Conservation (phyloP, 2,113 vertebrate genomes). For the Rousettus leschenaultii region DNA sequence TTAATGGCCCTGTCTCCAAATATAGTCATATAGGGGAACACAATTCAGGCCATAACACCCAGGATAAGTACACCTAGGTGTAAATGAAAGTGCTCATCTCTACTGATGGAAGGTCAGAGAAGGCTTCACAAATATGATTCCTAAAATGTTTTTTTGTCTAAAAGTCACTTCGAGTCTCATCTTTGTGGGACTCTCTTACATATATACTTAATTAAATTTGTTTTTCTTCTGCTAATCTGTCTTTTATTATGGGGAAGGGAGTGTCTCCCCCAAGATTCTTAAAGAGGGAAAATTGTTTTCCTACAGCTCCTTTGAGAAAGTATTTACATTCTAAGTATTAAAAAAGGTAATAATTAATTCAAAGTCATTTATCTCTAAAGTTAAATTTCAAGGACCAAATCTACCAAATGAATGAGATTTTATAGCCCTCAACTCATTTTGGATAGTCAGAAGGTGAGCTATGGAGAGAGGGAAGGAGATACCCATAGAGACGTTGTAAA, state of each 20-base stretch:
- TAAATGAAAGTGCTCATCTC: not conserved
- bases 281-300: not conserved
- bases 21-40: not conserved
- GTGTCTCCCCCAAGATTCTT: not conserved
- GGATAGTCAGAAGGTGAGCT: not conserved
- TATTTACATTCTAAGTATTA: not conserved
- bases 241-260: not conserved
- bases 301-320: not conserved
- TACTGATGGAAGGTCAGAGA: not conserved
- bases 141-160: not conserved
- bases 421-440: not conserved
- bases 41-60: not conserved
- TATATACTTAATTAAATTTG: not conserved
- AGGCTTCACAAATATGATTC: not conserved
- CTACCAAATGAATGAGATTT: not conserved
- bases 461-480: not conserved
- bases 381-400: not conserved
- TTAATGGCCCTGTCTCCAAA: not conserved
- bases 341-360: not conserved
- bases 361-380: not conserved
- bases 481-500: not conserved
- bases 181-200: not conserved
- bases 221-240: not conserved
- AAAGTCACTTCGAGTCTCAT: not conserved
- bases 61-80: not conserved